A percentile compares a stretch with the other conserved stretches of the same genome.
These are phyloP conservation scores for Chaetogeoica ovagalla DNA, from an alignment of 2,888 invertebrate species.

Conservation along the genomic window DNA sequence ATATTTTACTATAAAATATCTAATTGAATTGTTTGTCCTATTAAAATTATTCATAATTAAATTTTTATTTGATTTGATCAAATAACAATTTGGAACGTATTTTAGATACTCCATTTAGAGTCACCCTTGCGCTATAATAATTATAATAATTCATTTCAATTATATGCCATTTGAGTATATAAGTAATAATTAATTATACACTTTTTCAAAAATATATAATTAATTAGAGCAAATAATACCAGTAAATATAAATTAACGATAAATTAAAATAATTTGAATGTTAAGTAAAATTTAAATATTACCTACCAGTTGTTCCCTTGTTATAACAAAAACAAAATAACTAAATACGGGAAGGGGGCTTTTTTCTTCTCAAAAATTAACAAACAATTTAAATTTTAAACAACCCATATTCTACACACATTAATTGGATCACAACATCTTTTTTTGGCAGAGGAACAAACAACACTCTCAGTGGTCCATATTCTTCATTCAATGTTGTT, in stretches of 20 bases:
- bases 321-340: constrained; percentile 26
- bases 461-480: constrained; percentile 20
- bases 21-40: constrained; percentile 8
- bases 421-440: constrained; percentile 44
- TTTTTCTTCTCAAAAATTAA: constrained; percentile 35
- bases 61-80: constrained; percentile 29
- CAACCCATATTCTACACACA: constrained; percentile 45
- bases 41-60: constrained; percentile 11
- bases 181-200: constrained; percentile 6
- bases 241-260: constrained; percentile 24
- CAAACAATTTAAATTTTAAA: constrained; percentile 41
- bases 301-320: constrained; percentile 20
- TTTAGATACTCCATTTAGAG: background rate
- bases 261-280: constrained; percentile 31
- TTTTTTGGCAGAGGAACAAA: constrained; percentile 42
- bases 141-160: constrained; percentile 22
- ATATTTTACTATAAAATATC: background rate
- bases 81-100: constrained; percentile 15
- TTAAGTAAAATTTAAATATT: constrained; percentile 14
- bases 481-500: constrained; percentile 29
- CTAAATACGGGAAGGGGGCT: background rate
- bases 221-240: constrained; percentile 18
- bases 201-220: constrained; percentile 3
- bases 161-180: constrained; percentile 23
- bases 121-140: background rate